Conservation (phyloP, 2,113 vertebrate species). For the Crotophaga sulcirostris region DNA sequence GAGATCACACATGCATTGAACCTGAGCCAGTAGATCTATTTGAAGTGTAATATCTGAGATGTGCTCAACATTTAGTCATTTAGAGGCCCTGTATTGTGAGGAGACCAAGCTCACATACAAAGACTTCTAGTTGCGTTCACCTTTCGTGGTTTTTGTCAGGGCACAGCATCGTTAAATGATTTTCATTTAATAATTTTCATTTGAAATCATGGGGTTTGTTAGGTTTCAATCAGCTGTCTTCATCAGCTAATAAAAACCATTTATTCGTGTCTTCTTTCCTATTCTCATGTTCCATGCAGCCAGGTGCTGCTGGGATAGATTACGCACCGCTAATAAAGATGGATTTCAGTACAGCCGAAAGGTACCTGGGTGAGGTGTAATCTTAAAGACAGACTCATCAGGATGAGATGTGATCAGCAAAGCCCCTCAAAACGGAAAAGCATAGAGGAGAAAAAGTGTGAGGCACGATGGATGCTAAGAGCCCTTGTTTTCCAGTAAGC, state of each 20-base stretch:
- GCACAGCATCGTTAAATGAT: background rate
- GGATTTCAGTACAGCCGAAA: background rate
- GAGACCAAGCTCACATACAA: background rate
- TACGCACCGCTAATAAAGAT: rapidly evolving
- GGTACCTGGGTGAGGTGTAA: background rate
- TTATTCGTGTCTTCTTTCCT: background rate
- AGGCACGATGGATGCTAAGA: background rate
- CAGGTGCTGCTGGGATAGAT: background rate
- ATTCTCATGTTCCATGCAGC: background rate
- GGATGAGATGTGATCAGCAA: background rate
- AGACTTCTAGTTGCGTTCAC: background rate
- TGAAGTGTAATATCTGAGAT: background rate
- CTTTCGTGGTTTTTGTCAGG: background rate
- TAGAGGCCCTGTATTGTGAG: background rate
- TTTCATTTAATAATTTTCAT: background rate
- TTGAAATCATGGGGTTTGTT: background rate
- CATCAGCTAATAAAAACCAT: background rate
- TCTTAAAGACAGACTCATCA: background rate
- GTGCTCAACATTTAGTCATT: background rate
- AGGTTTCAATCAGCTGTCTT: background rate
- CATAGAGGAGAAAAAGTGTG: background rate
- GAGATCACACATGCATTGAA: background rate
- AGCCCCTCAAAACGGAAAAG: background rate
- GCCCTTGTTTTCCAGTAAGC: slow-evolving; percentile 71
- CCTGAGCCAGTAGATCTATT: background rate